Evolutionary conservation across 2,113 vertebrate genomes (phyloP), one percentile per base, ranked within the genome.

Genomic region (Mugil cephalus): DNA sequence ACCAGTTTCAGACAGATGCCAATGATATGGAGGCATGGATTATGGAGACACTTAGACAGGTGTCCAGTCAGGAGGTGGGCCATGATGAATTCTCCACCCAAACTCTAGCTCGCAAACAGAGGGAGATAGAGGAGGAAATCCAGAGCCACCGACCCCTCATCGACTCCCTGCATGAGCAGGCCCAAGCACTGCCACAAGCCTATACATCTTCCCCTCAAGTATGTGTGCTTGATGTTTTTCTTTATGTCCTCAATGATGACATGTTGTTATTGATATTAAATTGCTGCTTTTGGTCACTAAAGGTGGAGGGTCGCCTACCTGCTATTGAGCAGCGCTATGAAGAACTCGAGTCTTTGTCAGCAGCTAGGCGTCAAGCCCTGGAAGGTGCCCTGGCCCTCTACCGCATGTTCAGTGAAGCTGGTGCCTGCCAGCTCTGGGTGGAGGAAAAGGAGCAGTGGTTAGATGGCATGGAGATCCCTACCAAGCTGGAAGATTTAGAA

Each of bases 381-480:
- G 95, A 96, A 79, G 97, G 96, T 0, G 95, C 95, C 0, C 90
- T 97, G 74, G 93, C 95, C 0, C 83, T 96, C 15, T 97, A 97
- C 87, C 96, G 96, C 84, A 97, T 96, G 95, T 95, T 96, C 76
- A 97, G 97, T 10, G 97, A 99, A 87, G 96, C 98, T 0, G 95
- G 94, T 1, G 98, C 98, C 80, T 99, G 98, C 21, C 94, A 92
- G 72, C 94, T 97, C 15, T 99, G 98, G 98, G 94, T 99, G 72
- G 96, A 93, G 0, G 97, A 99, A 86, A 95, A 98, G 88, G 97
- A 98, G 83, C 95, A 97, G 91, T 99, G 98, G 98, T 93, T 99
- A 10, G 85, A 96, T 0, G 64, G 91, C 77, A 95, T 99, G 93
- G 92, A 94, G 6, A 94, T 99, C 17, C 98, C 97, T 0, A 95